Percentiles rank a stretch among this genome's conserved stretches.
These are phyloP conservation scores for Lepisosteus osseus DNA, from an alignment of 2,113 vertebrate genomes.

Conservation along the genomic window DNA sequence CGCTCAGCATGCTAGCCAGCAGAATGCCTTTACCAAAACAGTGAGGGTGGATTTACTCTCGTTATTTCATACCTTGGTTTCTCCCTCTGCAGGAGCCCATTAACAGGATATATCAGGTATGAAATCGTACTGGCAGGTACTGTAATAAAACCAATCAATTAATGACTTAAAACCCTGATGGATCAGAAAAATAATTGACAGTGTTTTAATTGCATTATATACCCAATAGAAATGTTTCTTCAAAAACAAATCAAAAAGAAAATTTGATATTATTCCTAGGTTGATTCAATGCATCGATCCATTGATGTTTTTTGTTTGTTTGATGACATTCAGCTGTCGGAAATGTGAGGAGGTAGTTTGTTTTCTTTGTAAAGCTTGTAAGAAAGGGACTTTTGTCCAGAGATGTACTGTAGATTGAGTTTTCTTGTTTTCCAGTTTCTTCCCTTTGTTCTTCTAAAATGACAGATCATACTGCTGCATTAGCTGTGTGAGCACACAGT, in stretches of 20 bases:
- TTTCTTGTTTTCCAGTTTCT: too few relatives aligned
- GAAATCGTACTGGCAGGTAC: constrained; percentile 64
- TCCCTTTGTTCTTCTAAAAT: too few relatives aligned
- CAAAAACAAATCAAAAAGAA: background rate
- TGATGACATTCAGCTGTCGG: too few relatives aligned
- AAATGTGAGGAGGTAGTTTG: too few relatives aligned
- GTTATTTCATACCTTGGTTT: constrained; percentile 62
- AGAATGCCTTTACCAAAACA: background rate
- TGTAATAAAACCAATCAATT: constrained; percentile 36
- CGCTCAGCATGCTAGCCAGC: background rate
- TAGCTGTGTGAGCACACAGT: too few relatives aligned
- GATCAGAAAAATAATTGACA: constrained; percentile 30
- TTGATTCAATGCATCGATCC: too few relatives aligned
- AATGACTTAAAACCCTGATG: constrained; percentile 34
- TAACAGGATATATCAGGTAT: constrained; percentile 80
- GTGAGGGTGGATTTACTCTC: background rate
- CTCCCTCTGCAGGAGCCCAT: constrained; percentile 70
- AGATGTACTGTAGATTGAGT: too few relatives aligned
- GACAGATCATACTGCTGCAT: too few relatives aligned
- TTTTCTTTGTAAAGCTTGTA: too few relatives aligned
- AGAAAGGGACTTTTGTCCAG: too few relatives aligned
- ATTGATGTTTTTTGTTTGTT: too few relatives aligned
- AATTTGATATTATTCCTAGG: too few relatives aligned
- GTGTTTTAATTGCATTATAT: constrained; percentile 15
- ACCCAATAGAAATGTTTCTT: background rate